Conservation (phyloP, 2,888 invertebrate species). For the Calameuta idolon region DNA sequence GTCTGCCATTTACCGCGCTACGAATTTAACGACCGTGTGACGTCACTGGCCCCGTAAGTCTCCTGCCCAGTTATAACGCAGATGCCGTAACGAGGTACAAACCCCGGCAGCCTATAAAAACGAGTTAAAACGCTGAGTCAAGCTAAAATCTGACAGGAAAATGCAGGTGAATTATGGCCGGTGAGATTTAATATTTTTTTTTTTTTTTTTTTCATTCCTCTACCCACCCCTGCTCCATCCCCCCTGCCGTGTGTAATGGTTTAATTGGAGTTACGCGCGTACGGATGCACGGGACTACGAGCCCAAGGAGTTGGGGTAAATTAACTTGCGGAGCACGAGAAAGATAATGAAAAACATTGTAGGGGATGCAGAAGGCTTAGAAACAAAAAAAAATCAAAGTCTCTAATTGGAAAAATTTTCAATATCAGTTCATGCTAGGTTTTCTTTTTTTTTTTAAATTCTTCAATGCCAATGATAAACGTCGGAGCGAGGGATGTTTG, state of each 20-base stretch:
- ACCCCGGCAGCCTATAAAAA: constrained; percentile 1
- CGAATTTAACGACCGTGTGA: constrained; percentile 11
- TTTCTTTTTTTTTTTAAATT: no score
- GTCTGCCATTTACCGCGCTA: not conserved
- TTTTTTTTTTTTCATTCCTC: constrained; percentile 37
- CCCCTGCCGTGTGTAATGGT: constrained; percentile 44
- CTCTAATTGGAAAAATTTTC: no score
- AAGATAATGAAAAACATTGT: no score
- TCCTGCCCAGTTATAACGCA: constrained; percentile 5
- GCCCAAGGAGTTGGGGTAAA: constrained; percentile 7
- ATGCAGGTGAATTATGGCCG: constrained; percentile 49
- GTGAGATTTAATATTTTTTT: constrained; percentile 48
- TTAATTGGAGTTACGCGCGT: constrained; percentile 49
- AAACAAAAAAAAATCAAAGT: no score
- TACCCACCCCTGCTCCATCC: no score
- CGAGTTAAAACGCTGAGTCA: constrained; percentile 35
- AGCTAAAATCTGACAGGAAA: constrained; percentile 44
- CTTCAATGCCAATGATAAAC: no score
- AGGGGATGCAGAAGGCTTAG: no score
- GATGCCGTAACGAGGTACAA: no score
- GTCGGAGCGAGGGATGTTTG: no score
- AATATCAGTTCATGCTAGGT: no score
- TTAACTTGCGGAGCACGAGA: constrained; percentile 28
- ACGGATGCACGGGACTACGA: constrained; percentile 21
- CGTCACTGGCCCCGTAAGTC: constrained; percentile 29